Base-by-base conservation (phyloP, 2,888 invertebrate species). In the Tanypteryx hageni region DNA sequence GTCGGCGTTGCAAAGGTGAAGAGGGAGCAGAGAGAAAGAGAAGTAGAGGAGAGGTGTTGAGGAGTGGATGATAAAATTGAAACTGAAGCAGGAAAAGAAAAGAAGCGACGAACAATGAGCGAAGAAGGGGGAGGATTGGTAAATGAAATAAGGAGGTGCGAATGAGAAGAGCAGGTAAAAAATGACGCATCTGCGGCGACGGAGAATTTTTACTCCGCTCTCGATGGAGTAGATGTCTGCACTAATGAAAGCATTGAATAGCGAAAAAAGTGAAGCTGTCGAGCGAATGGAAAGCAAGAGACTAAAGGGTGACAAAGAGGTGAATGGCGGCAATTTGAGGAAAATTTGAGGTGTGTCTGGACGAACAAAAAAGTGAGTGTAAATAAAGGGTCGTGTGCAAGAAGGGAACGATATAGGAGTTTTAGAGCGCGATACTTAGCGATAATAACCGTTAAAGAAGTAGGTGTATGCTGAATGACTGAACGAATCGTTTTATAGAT, bases 281-380 rank as follows among this genome's bases (percentile, higher is more conserved):
- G 76, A 11, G 14, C 27, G 76, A 76, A 27, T 76, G 22, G 22
- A 76, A 76, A 76, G 76, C 76, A 76, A n/a, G 76, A 27, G 76
- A 27, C 76, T 76, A 76, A 76, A 27, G 76, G 22, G 76, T 76
- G 76, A 76, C 76, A 76, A 76, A 76, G 76, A 76, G 76, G 13
- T 9, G 27, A 76, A 76, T 76, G 76, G 76, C 13, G 22, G 76
- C 27, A 76, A 76, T 76, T 76, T 27, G 76, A 76, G 22, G 76
- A 76, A 22, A 76, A 22, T 22, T 13, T 76, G 13, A 76, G 76
- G 76, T 27, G 76, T 27, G 7, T n/a, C 18, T 11, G 68, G 22
- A 7, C 27, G 27, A 22, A 76, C 22, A 76, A 76, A 76, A 76
- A 27, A 76, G 27, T 76, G 76, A 22, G 22, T 76, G 76, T 76